Percentiles rank a stretch among this genome's conserved stretches.
These are phyloP conservation scores for Phymorhynchus buccinoides DNA, from an alignment of 1,140 invertebrate genomes.

Conservation along the genomic window DNA sequence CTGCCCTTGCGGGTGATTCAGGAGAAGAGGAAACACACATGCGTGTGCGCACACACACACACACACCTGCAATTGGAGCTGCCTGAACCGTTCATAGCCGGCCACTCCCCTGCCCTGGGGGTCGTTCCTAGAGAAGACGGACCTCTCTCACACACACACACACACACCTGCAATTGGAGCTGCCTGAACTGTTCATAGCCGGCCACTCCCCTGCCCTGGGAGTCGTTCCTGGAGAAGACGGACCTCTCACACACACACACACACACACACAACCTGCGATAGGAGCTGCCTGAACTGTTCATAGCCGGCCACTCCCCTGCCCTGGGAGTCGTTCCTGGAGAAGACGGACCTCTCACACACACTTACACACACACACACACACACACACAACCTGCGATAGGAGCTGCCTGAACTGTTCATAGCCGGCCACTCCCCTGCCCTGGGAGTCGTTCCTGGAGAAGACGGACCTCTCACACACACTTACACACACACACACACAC, in stretches of 20 bases:
- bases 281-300: conserved; percentile 50
- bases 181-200: conserved; percentile 56
- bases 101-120: conserved; percentile 56
- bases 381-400: conserved; percentile 14
- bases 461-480: conserved; percentile 61
- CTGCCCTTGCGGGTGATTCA: conserved; percentile 58
- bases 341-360: conserved; percentile 65
- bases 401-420: conserved; percentile 52
- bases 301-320: conserved; percentile 56
- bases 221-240: conserved; percentile 66
- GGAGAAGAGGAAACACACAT: conserved; percentile 66
- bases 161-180: conserved; percentile 11
- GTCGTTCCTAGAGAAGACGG: conserved; percentile 66
- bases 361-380: too few species aligned
- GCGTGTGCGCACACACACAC: too few species aligned
- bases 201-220: conserved; percentile 56
- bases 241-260: too few species aligned
- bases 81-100: conserved; percentile 55
- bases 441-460: conserved; percentile 64
- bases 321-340: conserved; percentile 60
- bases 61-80: conserved; percentile 2
- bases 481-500: too few species aligned
- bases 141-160: too few species aligned
- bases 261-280: too few species aligned
- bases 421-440: conserved; percentile 56